Base-by-base conservation (phyloP, 2,888 invertebrate species). In the Tillus elongatus region DNA sequence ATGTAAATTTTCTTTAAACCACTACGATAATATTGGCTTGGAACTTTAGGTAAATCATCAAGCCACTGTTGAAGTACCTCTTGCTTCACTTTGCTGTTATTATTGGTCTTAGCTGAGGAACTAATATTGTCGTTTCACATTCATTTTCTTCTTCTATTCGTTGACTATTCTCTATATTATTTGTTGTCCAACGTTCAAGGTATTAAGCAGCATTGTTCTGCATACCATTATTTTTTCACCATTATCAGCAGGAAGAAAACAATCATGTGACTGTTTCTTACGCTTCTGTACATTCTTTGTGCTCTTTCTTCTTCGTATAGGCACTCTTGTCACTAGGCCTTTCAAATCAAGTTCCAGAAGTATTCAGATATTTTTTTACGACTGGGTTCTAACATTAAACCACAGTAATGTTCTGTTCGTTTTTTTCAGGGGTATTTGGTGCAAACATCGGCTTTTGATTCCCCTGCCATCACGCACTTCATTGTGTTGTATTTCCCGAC, bases 221-320 rank as follows among this genome's bases (percentile, higher is more conserved):
- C 12, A 10, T 10, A 28, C 12, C 16, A 14, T 29, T 15, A 10
- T 19, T 3, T 4, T 24, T 37, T 26, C 8, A 13, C 13, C 11
- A 28, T 40, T 6, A 9, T 35, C 15, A 10, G 34, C 28, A 8
- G 26, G 3, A 6, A 19, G 24, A 19, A 19, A 19, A 19, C 24
- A 19, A 19, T 19, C 24, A n/a, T 19, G 24, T 19, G 24, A 19
- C 24, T 6, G 24, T 19, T 19, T 19, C n/a, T 19, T 19, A 19
- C 24, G 24, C n/a, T 19, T 19, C n/a, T 19, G 24, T 19, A 19
- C 24, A 19, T 19, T 19, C 24, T 19, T 19, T 19, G 24, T 19
- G n/a, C n/a, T n/a, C n/a, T 19, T 19, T 19, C 24, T 19, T 19
- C 24, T 19, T 19, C 24, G 24, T 19, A 6, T n/a, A 19, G 24